A percentile compares a stretch with the other conserved stretches of the same genome.
These are phyloP conservation scores for Notamacropus eugenii DNA, from an alignment of 2,797 vertebrate species.

Conservation along the genomic window DNA sequence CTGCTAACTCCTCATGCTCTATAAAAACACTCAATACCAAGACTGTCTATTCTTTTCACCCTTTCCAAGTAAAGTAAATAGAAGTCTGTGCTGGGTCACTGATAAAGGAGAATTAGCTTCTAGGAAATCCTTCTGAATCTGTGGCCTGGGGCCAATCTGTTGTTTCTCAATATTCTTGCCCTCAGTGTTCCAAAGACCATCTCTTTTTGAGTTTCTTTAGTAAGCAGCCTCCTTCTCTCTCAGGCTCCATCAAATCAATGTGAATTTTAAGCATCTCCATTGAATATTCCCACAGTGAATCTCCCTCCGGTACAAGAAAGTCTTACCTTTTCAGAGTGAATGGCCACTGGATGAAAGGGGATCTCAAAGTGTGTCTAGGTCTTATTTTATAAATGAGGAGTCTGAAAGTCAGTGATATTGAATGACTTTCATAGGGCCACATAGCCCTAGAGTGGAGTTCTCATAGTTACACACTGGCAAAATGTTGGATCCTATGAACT, in stretches of 20 bases:
- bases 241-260: neutral
- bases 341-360: neutral
- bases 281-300: neutral
- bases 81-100: constrained; percentile 30
- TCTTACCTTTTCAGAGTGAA: neutral
- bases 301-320: neutral
- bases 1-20: constrained; percentile 1
- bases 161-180: constrained; percentile 25
- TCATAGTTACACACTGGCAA: neutral
- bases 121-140: constrained; percentile 37
- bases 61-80: constrained; percentile 17
- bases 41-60: constrained; percentile 30
- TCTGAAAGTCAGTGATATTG: neutral
- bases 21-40: constrained; percentile 1
- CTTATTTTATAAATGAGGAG: neutral
- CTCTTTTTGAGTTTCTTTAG: constrained; percentile 55
- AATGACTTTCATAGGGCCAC: neutral
- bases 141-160: constrained; percentile 30
- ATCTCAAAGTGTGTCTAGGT: neutral
- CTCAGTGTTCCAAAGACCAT: constrained; percentile 50
- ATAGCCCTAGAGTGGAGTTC: neutral
- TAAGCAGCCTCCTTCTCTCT: constrained; percentile 22
- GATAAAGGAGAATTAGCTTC: constrained; percentile 46
- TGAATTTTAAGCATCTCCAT: neutral
- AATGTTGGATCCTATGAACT: constrained; percentile 9